Evolutionary conservation across 1,140 invertebrate species (phyloP).

Genomic region (Olivierus martensii): DNA sequence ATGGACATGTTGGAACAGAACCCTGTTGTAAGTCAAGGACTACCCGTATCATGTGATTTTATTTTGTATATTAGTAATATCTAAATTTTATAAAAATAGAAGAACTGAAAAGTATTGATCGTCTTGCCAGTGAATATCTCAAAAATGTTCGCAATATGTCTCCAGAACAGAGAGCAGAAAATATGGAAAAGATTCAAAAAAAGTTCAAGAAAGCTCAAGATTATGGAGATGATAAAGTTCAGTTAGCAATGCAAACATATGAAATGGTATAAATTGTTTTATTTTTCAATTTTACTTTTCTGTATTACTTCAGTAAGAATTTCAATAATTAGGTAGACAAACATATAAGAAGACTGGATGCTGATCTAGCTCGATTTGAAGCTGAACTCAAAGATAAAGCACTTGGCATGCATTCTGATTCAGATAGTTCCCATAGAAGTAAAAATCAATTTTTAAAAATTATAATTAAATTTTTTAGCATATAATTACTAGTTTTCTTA

Average conservation of each 20-base stretch:
- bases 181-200: slow-evolving; percentile 67
- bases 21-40: too few species aligned
- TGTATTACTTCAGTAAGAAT: background rate
- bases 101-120: slow-evolving; percentile 79
- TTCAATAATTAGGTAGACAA: slow-evolving; percentile 59
- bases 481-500: too few species aligned
- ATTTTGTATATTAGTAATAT: background rate
- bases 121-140: slow-evolving; percentile 69
- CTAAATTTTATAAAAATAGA: slow-evolving; percentile 33
- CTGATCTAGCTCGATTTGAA: slow-evolving; percentile 89
- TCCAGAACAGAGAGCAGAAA: slow-evolving; percentile 65
- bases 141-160: slow-evolving; percentile 43
- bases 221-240: slow-evolving; percentile 93
- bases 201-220: slow-evolving; percentile 83
- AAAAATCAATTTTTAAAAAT: slow-evolving; percentile 4
- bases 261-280: slow-evolving; percentile 54
- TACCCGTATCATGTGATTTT: background rate
- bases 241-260: slow-evolving; percentile 94
- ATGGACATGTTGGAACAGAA: too few species aligned
- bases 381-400: slow-evolving; percentile 93
- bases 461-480: too few species aligned
- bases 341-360: slow-evolving; percentile 87
- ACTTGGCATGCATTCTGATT: slow-evolving; percentile 33
- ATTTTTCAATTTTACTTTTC: background rate
- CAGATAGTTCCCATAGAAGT: slow-evolving; percentile 28